Conservation (phyloP, 2,888 invertebrate species). For the Acanthosepion lycidas region DNA sequence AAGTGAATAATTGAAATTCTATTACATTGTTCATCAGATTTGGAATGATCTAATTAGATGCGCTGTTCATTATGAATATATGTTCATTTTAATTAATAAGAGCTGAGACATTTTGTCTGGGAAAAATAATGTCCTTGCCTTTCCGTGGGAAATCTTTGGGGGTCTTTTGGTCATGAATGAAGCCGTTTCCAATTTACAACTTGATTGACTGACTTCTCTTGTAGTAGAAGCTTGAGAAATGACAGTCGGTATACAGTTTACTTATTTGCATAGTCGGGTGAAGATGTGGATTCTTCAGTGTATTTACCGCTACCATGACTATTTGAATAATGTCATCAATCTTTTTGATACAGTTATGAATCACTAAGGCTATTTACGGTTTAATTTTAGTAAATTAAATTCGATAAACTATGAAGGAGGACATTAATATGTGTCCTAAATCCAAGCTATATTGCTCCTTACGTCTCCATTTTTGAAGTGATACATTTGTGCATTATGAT, state of each 20-base stretch:
- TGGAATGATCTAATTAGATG: neutral
- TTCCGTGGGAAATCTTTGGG: neutral
- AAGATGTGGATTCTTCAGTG: neutral
- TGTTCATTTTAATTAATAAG: neutral
- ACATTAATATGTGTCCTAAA: too few relatives aligned
- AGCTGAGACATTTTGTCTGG: neutral
- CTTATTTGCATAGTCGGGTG: neutral
- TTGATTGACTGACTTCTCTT: neutral
- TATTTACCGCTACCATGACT: too few relatives aligned
- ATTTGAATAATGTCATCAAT: too few relatives aligned
- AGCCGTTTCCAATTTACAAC: neutral
- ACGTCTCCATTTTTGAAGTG: too few relatives aligned
- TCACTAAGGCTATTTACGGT: too few relatives aligned
- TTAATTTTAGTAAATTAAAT: too few relatives aligned
- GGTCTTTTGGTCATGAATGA: neutral
- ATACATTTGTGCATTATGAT: too few relatives aligned
- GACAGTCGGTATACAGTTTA: neutral
- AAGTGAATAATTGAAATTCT: constrained; percentile 9
- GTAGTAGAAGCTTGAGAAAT: neutral
- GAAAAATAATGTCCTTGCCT: neutral
- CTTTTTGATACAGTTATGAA: too few relatives aligned
- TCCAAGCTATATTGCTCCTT: too few relatives aligned
- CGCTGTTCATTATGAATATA: neutral
- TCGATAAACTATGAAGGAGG: too few relatives aligned
- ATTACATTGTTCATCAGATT: neutral